phyloP scores from a whole-genome alignment of 2,888 invertebrate species.

The Chloromyia formosa region DNA sequence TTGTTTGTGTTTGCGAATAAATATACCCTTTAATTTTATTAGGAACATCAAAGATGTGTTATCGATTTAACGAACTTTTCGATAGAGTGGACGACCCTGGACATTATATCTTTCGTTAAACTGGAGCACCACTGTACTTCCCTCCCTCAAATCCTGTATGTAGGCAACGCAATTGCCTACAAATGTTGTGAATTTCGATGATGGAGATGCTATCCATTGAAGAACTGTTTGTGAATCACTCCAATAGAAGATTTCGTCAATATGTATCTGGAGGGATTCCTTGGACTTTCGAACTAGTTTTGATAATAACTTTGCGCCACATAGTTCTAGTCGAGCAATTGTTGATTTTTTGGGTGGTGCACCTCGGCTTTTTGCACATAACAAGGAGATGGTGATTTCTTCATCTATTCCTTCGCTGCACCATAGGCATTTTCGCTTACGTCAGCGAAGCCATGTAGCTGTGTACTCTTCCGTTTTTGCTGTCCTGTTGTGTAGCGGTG shows the following conservation, averaged over 20 bases:
- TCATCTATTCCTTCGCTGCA: background rate
- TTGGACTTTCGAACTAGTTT: background rate
- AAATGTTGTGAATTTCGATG: background rate
- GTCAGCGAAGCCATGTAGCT: background rate
- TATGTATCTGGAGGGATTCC: background rate
- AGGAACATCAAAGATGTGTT: too few relatives aligned
- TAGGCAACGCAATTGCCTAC: background rate
- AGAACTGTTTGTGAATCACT: background rate
- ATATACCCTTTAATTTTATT: too few relatives aligned
- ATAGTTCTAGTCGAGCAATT: conserved; percentile 50
- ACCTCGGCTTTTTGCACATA: background rate
- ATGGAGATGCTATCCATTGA: conserved; percentile 1
- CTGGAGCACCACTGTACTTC: too few relatives aligned
- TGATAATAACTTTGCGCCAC: background rate
- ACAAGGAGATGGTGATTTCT: background rate
- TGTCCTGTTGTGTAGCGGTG: background rate
- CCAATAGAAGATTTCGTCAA: background rate
- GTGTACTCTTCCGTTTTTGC: background rate
- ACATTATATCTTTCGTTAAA: too few relatives aligned
- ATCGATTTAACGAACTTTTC: too few relatives aligned
- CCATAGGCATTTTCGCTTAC: background rate
- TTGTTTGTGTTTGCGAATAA: too few relatives aligned
- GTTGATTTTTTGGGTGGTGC: background rate
- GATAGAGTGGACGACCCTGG: too few relatives aligned
- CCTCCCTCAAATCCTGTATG: conserved; percentile 42